Evolutionary conservation across 2,888 invertebrate genomes (phyloP).

Genomic region (Synergus umbraculus): DNA sequence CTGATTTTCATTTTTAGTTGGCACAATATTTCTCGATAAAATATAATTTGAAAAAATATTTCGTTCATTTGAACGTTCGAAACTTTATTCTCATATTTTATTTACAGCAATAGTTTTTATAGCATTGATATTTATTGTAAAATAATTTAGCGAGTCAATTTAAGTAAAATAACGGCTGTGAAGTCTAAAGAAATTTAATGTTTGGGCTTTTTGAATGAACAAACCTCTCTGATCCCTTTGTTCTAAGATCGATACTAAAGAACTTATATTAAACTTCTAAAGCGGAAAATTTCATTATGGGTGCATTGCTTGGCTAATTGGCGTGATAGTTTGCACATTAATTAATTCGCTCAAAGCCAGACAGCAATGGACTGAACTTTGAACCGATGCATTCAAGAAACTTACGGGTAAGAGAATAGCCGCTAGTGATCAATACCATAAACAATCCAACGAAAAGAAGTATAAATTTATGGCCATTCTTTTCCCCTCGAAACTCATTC

Average conservation of each 20-base stretch:
- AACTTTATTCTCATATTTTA: no score
- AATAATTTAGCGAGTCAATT: no score
- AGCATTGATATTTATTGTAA: no score
- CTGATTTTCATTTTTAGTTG: no score
- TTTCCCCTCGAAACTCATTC: constrained; percentile 4
- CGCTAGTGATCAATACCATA: constrained; percentile 31
- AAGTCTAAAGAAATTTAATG: no score
- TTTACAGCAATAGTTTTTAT: no score
- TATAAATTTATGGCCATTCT: constrained; percentile 23
- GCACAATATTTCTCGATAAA: no score
- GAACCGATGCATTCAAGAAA: constrained; percentile 48
- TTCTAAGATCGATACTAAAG: not conserved
- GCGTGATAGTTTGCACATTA: constrained; percentile 64
- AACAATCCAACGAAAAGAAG: constrained; percentile 35
- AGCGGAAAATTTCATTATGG: constrained; percentile 66
- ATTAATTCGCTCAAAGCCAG: constrained; percentile 61
- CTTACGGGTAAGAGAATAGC: constrained; percentile 22
- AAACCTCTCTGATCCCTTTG: constrained; percentile 8
- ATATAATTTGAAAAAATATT: no score
- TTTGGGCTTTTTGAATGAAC: not conserved
- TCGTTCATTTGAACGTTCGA: no score
- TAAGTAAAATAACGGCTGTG: no score
- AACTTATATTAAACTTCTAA: constrained; percentile 47
- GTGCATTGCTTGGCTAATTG: constrained; percentile 69
- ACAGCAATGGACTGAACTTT: constrained; percentile 57